A percentile compares a stretch with the other conserved stretches of the same genome.
Evolutionary conservation across 2,797 vertebrate species (phyloP).

Genomic region (Schizopygopsis malacanthus): DNA sequence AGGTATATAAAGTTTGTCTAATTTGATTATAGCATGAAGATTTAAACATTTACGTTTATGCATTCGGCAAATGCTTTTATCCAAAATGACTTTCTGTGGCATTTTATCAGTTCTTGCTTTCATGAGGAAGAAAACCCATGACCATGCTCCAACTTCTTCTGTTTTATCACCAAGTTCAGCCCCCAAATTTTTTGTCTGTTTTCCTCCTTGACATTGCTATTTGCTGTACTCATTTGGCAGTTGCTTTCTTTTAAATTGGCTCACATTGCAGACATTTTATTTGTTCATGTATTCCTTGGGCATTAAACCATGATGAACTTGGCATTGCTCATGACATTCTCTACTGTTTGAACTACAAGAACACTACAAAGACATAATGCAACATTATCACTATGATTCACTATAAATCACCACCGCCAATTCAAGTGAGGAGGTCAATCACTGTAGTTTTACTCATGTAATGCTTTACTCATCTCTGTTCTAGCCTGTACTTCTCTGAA

Average conservation of each 20-base stretch:
- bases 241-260: background rate
- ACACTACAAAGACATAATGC: background rate
- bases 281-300: background rate
- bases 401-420: background rate
- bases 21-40: background rate
- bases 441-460: background rate
- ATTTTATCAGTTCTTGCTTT: background rate
- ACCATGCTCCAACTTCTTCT: background rate
- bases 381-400: conserved; percentile 15
- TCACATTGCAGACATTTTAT: background rate
- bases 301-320: background rate
- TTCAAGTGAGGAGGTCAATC: conserved; percentile 1
- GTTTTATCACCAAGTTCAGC: background rate
- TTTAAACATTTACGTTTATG: background rate
- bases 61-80: background rate
- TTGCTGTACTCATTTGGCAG: background rate
- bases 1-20: background rate
- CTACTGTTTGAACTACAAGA: background rate
- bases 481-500: background rate
- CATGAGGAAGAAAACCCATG: background rate
- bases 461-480: conserved; percentile 3
- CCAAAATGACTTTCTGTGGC: background rate
- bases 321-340: background rate
- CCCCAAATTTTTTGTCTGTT: background rate
- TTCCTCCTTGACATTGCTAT: background rate